Evolutionary conservation across 2,113 vertebrate genomes (phyloP), one percentile per base, ranked within the genome.

Genomic region (Cyprinodon variegatus): DNA sequence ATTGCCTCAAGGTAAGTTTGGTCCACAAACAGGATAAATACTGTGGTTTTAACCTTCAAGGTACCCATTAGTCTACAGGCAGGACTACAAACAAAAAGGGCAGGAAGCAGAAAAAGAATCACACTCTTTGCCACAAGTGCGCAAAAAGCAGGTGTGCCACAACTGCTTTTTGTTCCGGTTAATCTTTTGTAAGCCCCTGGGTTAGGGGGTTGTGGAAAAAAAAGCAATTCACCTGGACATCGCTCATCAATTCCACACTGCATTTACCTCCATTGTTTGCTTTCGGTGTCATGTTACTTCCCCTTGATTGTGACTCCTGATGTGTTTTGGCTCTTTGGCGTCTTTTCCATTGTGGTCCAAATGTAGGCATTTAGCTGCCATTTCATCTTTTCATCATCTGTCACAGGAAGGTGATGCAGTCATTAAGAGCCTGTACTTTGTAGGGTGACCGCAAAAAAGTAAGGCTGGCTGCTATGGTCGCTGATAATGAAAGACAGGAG

Each of bases 41-140:
- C 83, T 82, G 83, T 86, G 88, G 88, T 87, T 90, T 89, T 79
- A 85, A 83, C 86, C 90, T 80, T 74, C 61, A 15, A 88, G 90
- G 87, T 73, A 82, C 84, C 82, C 79, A 88, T 91, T 90, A 88
- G 83, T 83, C 81, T 79, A 80, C 77, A 20, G 78, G 85, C 61
- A 50, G 73, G 83, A 82, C 72, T 11, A 71, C 83, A 86, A 86
- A 90, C 77, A 88, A 84, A 64, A 87, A 81, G 76, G 59, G 22
- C 78, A 83, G 85, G 79, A 88, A 88, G 43, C 67, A 79, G 71
- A 86, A 76, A 86, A 77, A 72, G 72, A 73, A 66, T 74, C 77
- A 65, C 83, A 84, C 59, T 59, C 73, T 79, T 81, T 59, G 66
- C 73, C 59, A 64, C 79, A 70, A 83, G 61, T 70, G 75, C 72